Percentiles rank a stretch among this genome's conserved stretches.
Evolutionary conservation across 2,113 vertebrate genomes (phyloP).

Genomic region (Brachyhypopomus gauderio): DNA sequence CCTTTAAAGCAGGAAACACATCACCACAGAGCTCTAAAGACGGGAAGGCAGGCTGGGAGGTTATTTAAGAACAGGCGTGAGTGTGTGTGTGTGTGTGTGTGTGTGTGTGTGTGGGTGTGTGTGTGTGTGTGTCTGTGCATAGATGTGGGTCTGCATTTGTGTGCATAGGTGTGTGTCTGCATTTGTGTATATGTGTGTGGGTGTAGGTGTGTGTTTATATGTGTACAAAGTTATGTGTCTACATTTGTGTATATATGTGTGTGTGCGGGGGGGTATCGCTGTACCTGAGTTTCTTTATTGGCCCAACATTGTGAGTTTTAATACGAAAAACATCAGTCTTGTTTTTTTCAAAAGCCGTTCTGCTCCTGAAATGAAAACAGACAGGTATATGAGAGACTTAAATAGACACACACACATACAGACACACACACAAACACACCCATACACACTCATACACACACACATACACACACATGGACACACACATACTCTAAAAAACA

Average conservation of each 20-base stretch:
- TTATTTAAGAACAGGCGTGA: no score
- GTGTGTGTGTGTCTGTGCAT: background rate
- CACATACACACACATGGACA: background rate
- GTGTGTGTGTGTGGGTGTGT: background rate
- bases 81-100: background rate
- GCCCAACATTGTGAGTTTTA: conserved; percentile 95
- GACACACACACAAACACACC: background rate
- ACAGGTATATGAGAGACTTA: conserved; percentile 20
- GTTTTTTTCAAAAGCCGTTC: conserved; percentile 93
- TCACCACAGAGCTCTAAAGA: background rate
- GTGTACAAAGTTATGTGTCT: no score
- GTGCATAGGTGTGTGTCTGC: background rate
- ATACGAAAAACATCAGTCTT: conserved; percentile 95
- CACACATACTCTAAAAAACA: background rate
- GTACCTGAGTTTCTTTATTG: conserved; percentile 93
- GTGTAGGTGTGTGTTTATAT: conserved; percentile 7
- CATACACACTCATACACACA: no score
- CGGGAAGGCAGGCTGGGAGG: no score
- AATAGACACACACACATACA: background rate
- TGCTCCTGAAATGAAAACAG: conserved; percentile 79
- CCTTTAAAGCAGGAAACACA: conserved; percentile 65
- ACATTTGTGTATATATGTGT: background rate
- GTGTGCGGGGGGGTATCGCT: background rate
- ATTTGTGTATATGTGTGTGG: background rate
- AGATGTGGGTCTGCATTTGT: background rate